phyloP scores from a whole-genome alignment of 2,113 vertebrate genomes.

The Benitochromis conjunctus region DNA sequence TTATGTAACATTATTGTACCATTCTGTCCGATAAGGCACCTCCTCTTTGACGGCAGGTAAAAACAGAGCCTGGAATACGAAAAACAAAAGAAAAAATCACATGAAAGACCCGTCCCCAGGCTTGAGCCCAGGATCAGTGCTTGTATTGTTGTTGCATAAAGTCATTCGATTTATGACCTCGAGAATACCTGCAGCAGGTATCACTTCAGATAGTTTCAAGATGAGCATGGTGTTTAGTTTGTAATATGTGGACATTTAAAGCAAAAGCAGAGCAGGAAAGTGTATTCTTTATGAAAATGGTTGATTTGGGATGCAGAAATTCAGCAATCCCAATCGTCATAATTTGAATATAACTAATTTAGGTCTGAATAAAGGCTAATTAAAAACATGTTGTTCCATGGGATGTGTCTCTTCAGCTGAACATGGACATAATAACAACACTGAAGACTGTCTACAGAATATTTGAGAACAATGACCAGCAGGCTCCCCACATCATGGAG shows the following conservation, averaged over 20 bases:
- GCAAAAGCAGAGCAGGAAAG: neutral
- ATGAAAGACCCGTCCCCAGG: neutral
- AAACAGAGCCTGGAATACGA: neutral
- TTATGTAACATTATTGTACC: too few relatives aligned
- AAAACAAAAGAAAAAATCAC: neutral
- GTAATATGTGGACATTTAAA: neutral
- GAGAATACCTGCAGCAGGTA: neutral
- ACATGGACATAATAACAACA: neutral
- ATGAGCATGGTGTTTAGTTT: neutral
- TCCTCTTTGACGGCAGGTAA: too few relatives aligned
- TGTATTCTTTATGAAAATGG: neutral
- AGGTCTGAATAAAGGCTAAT: too few relatives aligned
- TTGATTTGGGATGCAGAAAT: too few relatives aligned
- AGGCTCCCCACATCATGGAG: neutral
- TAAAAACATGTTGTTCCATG: too few relatives aligned
- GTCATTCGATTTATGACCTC: neutral
- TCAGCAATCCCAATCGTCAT: too few relatives aligned
- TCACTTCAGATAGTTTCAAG: neutral
- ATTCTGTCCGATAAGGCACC: too few relatives aligned
- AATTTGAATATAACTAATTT: too few relatives aligned
- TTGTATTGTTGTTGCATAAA: neutral
- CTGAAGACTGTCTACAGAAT: neutral
- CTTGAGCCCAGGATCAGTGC: neutral
- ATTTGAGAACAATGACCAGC: neutral
- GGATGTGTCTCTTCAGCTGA: neutral